Conservation (phyloP, 2,113 vertebrate species). For the Elephantulus edwardii region DNA sequence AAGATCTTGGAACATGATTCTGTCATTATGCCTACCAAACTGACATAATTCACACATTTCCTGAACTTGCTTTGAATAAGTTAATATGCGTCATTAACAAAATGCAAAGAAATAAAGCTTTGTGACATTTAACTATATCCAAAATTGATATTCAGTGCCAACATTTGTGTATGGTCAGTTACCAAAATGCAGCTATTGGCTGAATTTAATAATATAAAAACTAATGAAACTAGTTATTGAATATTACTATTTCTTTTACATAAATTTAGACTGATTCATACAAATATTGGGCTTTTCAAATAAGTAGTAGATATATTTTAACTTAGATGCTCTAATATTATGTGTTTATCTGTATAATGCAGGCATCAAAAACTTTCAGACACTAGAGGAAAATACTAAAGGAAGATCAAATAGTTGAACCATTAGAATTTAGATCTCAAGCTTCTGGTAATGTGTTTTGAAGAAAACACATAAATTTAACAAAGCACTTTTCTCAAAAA, state of each 20-base stretch:
- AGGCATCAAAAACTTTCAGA: neutral
- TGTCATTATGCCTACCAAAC: constrained; percentile 36
- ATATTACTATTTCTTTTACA: no score
- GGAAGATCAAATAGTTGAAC: neutral
- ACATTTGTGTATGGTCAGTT: neutral
- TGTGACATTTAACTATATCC: neutral
- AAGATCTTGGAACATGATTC: constrained; percentile 60
- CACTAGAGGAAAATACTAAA: neutral
- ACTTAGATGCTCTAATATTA: neutral
- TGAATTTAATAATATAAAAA: neutral
- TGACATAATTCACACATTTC: constrained; percentile 33
- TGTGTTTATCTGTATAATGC: neutral
- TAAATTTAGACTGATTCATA: no score
- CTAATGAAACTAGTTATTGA: neutral
- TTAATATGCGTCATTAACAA: constrained; percentile 22
- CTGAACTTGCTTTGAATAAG: constrained; percentile 32
- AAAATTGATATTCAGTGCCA: neutral
- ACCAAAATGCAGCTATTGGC: neutral
- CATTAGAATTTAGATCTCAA: neutral
- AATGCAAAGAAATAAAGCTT: neutral
- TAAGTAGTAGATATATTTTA: neutral
- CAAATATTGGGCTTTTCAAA: neutral
- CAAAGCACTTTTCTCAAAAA: neutral
- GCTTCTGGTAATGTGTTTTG: neutral
- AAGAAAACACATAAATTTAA: neutral